Evolutionary conservation across 2,888 invertebrate genomes (phyloP).

Genomic region (Tineola bisselliella): DNA sequence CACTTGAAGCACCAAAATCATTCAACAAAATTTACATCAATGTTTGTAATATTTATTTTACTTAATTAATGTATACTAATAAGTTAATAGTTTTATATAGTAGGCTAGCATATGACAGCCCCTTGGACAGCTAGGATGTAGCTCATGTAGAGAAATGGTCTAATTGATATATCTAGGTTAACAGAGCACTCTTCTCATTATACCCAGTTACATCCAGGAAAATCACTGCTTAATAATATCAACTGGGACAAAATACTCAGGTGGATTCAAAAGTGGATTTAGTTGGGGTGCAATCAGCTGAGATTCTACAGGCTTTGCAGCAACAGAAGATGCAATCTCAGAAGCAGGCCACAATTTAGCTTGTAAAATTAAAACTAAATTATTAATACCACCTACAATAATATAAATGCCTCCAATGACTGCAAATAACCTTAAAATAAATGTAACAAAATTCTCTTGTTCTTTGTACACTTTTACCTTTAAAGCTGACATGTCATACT

Average conservation of each 20-base stretch:
- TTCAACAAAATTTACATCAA: too few relatives aligned
- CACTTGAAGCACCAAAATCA: too few relatives aligned
- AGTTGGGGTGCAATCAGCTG: background rate
- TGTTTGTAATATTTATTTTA: too few relatives aligned
- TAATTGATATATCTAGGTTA: too few relatives aligned
- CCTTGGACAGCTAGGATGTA: too few relatives aligned
- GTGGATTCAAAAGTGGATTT: conserved; percentile 41
- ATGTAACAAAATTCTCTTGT: conserved; percentile 79
- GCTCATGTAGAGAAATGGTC: too few relatives aligned
- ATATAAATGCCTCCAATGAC: conserved; percentile 93
- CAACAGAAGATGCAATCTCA: conserved; percentile 22
- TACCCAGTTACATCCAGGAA: too few relatives aligned
- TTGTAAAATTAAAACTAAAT: conserved; percentile 37
- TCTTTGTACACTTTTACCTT: conserved; percentile 86
- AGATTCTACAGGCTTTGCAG: background rate
- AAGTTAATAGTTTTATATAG: too few relatives aligned
- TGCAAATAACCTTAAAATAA: conserved; percentile 88
- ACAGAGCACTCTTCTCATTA: too few relatives aligned
- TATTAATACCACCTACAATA: conserved; percentile 72
- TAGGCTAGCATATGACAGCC: too few relatives aligned
- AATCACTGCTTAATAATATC: conserved; percentile 49
- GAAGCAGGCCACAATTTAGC: conserved; percentile 17
- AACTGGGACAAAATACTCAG: conserved; percentile 44
- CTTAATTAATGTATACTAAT: too few relatives aligned
- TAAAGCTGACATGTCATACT: conserved; percentile 92